A percentile compares a stretch with the other conserved stretches of the same genome.
Evolutionary conservation across 2,113 vertebrate species (phyloP).

Genomic region (Chroicocephalus ridibundus): DNA sequence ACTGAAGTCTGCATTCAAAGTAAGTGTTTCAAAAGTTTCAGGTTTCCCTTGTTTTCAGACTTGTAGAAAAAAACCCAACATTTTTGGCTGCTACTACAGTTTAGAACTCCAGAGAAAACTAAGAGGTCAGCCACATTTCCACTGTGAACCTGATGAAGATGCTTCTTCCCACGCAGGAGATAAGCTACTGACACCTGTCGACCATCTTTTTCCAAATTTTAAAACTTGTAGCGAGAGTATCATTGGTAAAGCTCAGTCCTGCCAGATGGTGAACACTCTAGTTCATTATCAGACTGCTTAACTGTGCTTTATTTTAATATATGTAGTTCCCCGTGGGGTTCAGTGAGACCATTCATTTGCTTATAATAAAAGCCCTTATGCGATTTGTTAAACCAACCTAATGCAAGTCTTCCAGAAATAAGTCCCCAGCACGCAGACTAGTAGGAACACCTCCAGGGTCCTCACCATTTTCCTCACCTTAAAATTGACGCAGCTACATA

Average conservation of each 20-base stretch:
- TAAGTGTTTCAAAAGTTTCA: neutral
- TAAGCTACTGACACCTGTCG: neutral
- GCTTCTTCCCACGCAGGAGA: neutral
- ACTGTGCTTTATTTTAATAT: conserved; percentile 3
- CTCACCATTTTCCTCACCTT: neutral
- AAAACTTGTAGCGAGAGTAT: neutral
- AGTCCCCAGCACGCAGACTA: neutral
- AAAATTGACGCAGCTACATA: neutral
- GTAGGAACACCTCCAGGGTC: neutral
- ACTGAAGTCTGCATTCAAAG: neutral
- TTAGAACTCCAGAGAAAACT: neutral
- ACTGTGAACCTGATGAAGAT: neutral
- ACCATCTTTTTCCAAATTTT: neutral
- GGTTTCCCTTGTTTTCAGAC: neutral
- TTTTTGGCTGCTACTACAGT: neutral
- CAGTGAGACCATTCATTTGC: neutral
- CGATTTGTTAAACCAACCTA: neutral
- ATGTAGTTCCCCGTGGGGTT: neutral
- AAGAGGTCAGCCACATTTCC: neutral
- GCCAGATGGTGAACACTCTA: neutral
- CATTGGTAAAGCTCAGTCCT: neutral
- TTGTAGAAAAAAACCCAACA: neutral
- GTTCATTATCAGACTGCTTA: neutral
- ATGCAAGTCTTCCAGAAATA: neutral
- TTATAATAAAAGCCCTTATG: neutral